Conservation (phyloP, 53 echinoderm and acorn worm genomes). For the Henricia sp. region DNA sequence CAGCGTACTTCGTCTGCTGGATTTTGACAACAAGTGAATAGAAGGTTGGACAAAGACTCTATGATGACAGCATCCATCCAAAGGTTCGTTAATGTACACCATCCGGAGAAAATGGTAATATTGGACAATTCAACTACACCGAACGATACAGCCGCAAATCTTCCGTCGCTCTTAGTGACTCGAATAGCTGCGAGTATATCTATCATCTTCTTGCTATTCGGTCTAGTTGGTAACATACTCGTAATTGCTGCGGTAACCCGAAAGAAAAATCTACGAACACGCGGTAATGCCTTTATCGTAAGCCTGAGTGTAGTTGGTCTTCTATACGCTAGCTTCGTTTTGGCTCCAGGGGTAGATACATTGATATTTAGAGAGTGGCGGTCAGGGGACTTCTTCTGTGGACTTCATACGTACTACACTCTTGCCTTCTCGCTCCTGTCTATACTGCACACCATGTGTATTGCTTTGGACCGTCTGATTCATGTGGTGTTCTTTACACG, state of each 20-base stretch:
- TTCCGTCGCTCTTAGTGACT: constrained; percentile 27
- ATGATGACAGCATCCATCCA: background rate
- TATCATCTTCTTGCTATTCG: constrained; percentile 19
- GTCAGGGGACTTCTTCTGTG: constrained; percentile 26
- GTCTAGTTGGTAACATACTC: constrained; percentile 40
- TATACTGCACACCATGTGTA: constrained; percentile 58
- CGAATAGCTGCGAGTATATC: constrained; percentile 42
- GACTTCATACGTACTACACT: constrained; percentile 39
- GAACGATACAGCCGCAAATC: background rate
- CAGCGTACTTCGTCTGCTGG: too few species aligned
- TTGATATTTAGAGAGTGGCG: constrained; percentile 41
- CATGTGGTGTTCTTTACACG: constrained; percentile 50
- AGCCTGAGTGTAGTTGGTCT: constrained; percentile 51
- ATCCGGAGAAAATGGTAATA: background rate
- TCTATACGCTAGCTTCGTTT: constrained; percentile 23
- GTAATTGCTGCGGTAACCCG: constrained; percentile 46
- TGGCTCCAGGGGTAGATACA: constrained; percentile 31
- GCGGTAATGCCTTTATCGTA: constrained; percentile 52
- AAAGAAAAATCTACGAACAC: constrained; percentile 53
- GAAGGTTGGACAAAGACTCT: too few species aligned
- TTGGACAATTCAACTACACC: background rate
- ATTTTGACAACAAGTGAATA: too few species aligned
- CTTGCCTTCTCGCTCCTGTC: constrained; percentile 43
- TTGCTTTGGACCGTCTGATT: constrained; percentile 42
- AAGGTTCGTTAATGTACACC: constrained; percentile 19